A percentile compares a stretch with the other conserved stretches of the same genome.
phyloP scores from a whole-genome alignment of 2,797 vertebrate genomes.

The Chromis chromis region DNA sequence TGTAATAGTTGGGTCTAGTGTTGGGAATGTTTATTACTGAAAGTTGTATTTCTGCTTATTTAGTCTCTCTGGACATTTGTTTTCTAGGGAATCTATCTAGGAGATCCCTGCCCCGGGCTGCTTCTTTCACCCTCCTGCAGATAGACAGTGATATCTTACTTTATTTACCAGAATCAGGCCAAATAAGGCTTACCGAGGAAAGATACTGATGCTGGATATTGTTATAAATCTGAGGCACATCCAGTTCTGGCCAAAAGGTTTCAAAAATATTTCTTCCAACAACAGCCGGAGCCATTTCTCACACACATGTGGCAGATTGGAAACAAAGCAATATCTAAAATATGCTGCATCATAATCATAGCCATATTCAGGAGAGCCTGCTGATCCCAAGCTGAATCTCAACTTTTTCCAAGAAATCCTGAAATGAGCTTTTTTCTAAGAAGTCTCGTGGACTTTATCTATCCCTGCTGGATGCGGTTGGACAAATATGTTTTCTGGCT shows the following conservation, averaged over 20 bases:
- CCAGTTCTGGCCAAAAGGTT: slow-evolving; percentile 1
- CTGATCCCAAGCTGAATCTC: slow-evolving; percentile 51
- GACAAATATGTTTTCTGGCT: slow-evolving; percentile 41
- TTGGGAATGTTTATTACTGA: background rate
- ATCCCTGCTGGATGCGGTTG: slow-evolving; percentile 31
- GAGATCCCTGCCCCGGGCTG: slow-evolving; percentile 6
- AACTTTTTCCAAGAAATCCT: slow-evolving; percentile 66
- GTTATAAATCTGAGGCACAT: slow-evolving; percentile 12
- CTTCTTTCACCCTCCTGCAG: background rate
- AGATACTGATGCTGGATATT: background rate
- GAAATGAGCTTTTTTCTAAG: slow-evolving; percentile 57
- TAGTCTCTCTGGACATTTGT: background rate
- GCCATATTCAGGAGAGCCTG: slow-evolving; percentile 30
- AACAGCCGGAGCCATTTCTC: slow-evolving; percentile 1
- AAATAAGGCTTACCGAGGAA: background rate
- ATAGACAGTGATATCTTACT: background rate
- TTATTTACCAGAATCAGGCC: background rate
- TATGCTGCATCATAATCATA: slow-evolving; percentile 24
- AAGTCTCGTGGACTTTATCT: slow-evolving; percentile 67
- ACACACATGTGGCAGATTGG: background rate
- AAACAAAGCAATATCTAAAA: slow-evolving; percentile 40
- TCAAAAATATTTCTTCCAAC: background rate
- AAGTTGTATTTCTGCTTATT: background rate
- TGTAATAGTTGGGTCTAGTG: background rate
- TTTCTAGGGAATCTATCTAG: slow-evolving; percentile 16